Evolutionary conservation across 2,797 vertebrate species (phyloP).

Genomic region (Lithobates sylvaticus): DNA sequence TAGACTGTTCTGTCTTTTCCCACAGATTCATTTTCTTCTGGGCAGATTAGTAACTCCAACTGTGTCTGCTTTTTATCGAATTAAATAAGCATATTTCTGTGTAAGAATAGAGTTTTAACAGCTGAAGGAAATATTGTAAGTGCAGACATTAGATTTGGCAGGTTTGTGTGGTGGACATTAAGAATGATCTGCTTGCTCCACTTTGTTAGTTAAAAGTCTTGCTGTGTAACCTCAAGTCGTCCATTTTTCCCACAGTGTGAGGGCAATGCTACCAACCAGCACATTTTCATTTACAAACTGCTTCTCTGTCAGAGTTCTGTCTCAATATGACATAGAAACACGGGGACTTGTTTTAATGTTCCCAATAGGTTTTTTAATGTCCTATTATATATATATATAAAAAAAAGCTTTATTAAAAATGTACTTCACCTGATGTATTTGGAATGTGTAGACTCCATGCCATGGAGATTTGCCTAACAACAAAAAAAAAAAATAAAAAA

Average conservation of each 20-base stretch:
- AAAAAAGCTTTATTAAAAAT: too few relatives aligned
- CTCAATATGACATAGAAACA: too few relatives aligned
- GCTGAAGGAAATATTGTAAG: constrained; percentile 16
- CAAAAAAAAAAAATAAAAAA: too few relatives aligned
- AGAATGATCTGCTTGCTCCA: constrained; percentile 16
- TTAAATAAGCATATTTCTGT: constrained; percentile 55
- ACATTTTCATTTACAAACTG: too few relatives aligned
- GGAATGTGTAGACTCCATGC: too few relatives aligned
- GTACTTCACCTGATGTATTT: too few relatives aligned
- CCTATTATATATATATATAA: too few relatives aligned
- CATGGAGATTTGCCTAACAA: too few relatives aligned
- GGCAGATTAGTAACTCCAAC: constrained; percentile 49
- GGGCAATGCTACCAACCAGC: not conserved
- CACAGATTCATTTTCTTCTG: constrained; percentile 46
- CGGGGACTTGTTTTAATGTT: too few relatives aligned
- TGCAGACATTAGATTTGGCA: constrained; percentile 15
- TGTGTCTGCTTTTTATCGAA: constrained; percentile 47
- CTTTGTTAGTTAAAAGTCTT: constrained; percentile 24
- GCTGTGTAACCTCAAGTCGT: constrained; percentile 6
- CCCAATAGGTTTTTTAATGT: too few relatives aligned
- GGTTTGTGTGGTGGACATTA: constrained; percentile 15
- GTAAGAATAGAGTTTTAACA: constrained; percentile 21
- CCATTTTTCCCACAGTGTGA: constrained; percentile 1
- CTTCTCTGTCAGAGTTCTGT: too few relatives aligned
- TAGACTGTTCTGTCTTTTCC: constrained; percentile 26